Evolutionary conservation across 2,113 vertebrate genomes (phyloP).

Genomic region (Microcebus murinus): DNA sequence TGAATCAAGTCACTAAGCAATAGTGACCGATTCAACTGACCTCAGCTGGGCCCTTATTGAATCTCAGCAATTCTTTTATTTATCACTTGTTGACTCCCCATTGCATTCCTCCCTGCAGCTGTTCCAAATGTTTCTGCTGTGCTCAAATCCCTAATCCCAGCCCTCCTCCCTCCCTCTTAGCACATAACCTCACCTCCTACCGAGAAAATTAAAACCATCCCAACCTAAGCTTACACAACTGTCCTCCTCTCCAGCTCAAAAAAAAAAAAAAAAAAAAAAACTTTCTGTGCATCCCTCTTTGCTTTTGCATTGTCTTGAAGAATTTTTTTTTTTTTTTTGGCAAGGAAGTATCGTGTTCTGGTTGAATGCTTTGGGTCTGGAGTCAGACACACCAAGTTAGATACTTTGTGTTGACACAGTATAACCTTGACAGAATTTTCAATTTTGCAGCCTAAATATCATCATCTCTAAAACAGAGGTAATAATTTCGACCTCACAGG

Average conservation of each 20-base stretch:
- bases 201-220: conserved; percentile 81
- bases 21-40: conserved; percentile 53
- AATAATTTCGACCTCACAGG: background rate
- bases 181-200: conserved; percentile 77
- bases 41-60: conserved; percentile 8
- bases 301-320: background rate
- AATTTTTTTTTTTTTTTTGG: background rate
- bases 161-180: conserved; percentile 58
- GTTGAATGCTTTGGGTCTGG: background rate
- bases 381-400: background rate
- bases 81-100: conserved; percentile 75
- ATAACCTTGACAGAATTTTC: background rate
- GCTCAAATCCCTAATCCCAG: conserved; percentile 66
- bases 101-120: conserved; percentile 73
- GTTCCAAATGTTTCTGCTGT: conserved; percentile 71
- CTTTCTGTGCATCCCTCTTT: background rate
- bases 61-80: conserved; percentile 72
- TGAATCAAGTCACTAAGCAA: conserved; percentile 48
- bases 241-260: conserved; percentile 15
- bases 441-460: background rate
- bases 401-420: background rate
- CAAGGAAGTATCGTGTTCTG: background rate
- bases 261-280: background rate
- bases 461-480: background rate
- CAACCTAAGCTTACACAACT: conserved; percentile 55